Evolutionary conservation across 2,888 invertebrate genomes (phyloP).

Genomic region (Hydrotaea diabolus): DNA sequence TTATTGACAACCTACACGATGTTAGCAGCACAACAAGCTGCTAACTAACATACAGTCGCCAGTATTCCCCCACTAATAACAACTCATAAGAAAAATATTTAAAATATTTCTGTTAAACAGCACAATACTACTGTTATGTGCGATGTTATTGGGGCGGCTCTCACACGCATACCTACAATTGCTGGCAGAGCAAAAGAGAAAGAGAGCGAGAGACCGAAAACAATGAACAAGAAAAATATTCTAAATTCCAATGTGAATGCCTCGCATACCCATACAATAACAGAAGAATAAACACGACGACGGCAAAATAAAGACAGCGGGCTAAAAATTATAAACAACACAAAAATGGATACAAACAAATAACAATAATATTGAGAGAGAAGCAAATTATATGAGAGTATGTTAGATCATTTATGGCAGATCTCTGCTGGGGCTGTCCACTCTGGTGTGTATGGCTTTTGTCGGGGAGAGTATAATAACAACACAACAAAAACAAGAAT

Average conservation of each 20-base stretch:
- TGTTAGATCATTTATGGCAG: background rate
- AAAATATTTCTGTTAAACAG: constrained; percentile 66
- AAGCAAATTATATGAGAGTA: background rate
- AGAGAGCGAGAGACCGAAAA: constrained; percentile 17
- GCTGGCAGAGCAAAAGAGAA: constrained; percentile 8
- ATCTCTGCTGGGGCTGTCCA: constrained; percentile 2
- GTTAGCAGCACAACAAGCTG: constrained; percentile 5
- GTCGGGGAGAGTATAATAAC: background rate
- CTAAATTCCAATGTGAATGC: constrained; percentile 68
- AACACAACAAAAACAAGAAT: constrained; percentile 13
- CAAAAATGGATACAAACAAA: background rate
- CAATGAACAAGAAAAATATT: constrained; percentile 53
- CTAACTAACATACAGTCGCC: constrained; percentile 40
- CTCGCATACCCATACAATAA: constrained; percentile 64
- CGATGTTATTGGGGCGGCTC: constrained; percentile 32
- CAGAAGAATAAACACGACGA: constrained; percentile 21
- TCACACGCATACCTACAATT: background rate
- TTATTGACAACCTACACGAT: background rate
- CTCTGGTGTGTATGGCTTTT: background rate
- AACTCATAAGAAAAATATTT: constrained; percentile 70
- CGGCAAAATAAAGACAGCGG: background rate
- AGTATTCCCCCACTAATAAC: constrained; percentile 63
- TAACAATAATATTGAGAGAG: background rate
- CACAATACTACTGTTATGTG: background rate
- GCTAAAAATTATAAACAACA: constrained; percentile 26